Evolutionary conservation across 2,113 vertebrate genomes (phyloP).

Genomic region (Lepus americanus): DNA sequence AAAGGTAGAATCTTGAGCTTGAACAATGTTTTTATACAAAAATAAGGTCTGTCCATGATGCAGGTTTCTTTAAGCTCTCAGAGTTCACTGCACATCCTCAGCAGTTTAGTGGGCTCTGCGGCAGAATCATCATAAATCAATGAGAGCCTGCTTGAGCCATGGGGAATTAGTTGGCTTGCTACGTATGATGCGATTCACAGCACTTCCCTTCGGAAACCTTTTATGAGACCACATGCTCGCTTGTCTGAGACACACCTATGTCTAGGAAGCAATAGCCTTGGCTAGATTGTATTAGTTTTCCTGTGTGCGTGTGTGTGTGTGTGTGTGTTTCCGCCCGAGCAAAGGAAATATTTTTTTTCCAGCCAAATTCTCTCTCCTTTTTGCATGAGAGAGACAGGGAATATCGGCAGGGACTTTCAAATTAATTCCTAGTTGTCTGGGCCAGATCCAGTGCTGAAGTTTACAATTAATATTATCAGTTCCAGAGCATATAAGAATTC

Average conservation of each 20-base stretch:
- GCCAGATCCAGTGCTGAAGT: neutral
- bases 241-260: slow-evolving; percentile 20
- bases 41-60: neutral
- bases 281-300: slow-evolving; percentile 66
- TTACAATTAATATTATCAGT: neutral
- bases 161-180: neutral
- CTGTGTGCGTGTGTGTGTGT: neutral
- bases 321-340: neutral
- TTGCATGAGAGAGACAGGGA: neutral
- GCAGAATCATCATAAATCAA: slow-evolving; percentile 69
- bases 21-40: slow-evolving; percentile 50
- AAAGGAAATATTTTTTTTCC: neutral
- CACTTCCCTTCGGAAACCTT: slow-evolving; percentile 34
- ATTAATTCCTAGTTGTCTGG: neutral
- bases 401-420: neutral
- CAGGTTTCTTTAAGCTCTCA: neutral
- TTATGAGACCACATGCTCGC: slow-evolving; percentile 14
- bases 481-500: neutral
- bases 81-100: slow-evolving; percentile 54
- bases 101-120: slow-evolving; percentile 1
- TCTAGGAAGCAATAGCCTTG: slow-evolving; percentile 18
- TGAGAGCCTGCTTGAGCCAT: neutral
- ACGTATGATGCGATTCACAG: neutral
- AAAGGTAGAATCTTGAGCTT: neutral
- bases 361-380: neutral